Percentiles rank a stretch among this genome's conserved stretches.
Conservation (phyloP, 2,113 vertebrate species). For the Saccopteryx bilineata region DNA sequence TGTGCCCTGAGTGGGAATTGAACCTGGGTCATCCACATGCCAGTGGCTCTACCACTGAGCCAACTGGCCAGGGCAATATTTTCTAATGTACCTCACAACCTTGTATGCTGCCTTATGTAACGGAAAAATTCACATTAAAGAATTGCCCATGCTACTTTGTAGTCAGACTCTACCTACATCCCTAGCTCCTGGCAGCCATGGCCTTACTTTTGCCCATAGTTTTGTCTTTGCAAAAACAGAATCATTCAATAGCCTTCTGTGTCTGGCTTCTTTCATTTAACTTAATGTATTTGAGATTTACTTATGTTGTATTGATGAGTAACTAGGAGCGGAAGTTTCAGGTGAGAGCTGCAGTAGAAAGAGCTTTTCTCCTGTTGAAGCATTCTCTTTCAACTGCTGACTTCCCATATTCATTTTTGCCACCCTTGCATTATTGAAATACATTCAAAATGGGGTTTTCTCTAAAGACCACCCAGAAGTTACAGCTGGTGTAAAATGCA, state of each 20-base stretch:
- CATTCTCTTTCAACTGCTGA: slow-evolving; percentile 30
- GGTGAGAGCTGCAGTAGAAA: neutral
- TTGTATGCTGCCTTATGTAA: no score
- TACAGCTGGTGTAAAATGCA: slow-evolving; percentile 66
- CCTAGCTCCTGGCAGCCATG: neutral
- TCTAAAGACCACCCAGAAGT: slow-evolving; percentile 74
- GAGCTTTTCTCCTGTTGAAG: slow-evolving; percentile 40
- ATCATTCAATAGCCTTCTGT: neutral
- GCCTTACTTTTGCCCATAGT: neutral
- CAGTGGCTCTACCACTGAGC: no score
- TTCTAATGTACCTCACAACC: no score
- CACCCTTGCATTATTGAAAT: slow-evolving; percentile 63
- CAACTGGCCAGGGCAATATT: no score
- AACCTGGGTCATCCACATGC: no score
- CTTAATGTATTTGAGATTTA: neutral
- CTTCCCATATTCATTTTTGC: slow-evolving; percentile 58
- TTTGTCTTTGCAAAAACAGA: neutral
- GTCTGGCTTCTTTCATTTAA: neutral
- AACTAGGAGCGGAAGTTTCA: slow-evolving; percentile 42
- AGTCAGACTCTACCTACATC: neutral
- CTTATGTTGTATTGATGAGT: neutral
- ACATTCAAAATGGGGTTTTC: slow-evolving; percentile 55
- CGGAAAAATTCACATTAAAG: neutral
- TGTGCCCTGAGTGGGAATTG: no score
- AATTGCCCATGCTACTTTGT: neutral